Percentiles rank a stretch among this genome's conserved stretches.
Evolutionary conservation across 1,140 invertebrate genomes (phyloP).

Genomic region (Leptinotarsa undecemlineata): DNA sequence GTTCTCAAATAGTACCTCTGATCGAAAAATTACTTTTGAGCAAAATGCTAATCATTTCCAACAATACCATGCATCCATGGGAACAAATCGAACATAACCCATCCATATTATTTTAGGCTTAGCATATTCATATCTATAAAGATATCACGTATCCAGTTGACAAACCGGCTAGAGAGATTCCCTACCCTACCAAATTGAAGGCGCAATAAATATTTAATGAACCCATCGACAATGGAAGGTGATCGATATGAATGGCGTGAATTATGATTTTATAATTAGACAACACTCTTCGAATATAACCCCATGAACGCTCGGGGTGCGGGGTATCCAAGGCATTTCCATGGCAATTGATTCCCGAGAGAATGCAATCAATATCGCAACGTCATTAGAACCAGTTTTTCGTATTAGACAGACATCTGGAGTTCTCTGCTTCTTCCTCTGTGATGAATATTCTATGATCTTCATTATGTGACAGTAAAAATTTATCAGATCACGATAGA

Average conservation of each 20-base stretch:
- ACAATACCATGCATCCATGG: too few relatives aligned
- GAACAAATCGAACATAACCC: too few relatives aligned
- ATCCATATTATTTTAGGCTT: slow-evolving; percentile 11
- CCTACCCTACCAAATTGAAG: not conserved
- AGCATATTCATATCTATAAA: slow-evolving; percentile 7
- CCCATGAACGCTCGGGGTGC: too few relatives aligned
- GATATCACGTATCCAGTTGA: not conserved
- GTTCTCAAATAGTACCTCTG: too few relatives aligned
- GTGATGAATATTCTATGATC: too few relatives aligned
- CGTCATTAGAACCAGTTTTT: slow-evolving; percentile 17
- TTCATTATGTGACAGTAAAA: too few relatives aligned
- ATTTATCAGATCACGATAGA: too few relatives aligned
- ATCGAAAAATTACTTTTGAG: too few relatives aligned
- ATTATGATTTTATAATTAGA: slow-evolving; percentile 25
- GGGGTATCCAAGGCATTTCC: slow-evolving; percentile 21
- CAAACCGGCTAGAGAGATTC: not conserved
- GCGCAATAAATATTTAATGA: slow-evolving; percentile 14
- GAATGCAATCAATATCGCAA: slow-evolving; percentile 19
- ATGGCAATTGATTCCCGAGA: slow-evolving; percentile 18
- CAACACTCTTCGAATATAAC: slow-evolving; percentile 11
- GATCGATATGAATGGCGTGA: slow-evolving; percentile 21
- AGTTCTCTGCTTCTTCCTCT: not conserved
- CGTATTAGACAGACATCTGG: not conserved
- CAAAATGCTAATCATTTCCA: too few relatives aligned
- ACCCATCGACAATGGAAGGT: not conserved